Base-by-base conservation (phyloP, 2,888 invertebrate genomes). In the Amphipoea oculea region DNA sequence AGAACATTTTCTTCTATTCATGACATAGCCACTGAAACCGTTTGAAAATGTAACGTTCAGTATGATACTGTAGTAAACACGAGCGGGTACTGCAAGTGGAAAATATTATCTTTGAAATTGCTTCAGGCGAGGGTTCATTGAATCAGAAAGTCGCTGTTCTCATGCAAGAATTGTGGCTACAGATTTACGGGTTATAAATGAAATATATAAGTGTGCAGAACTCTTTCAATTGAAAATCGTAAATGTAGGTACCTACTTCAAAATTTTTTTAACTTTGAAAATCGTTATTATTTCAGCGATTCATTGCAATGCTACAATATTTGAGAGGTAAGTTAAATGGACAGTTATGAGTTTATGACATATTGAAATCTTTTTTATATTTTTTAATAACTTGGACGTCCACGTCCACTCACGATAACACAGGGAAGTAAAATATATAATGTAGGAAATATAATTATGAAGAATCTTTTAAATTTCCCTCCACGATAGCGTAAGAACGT, bases 71-170 rank as follows among this genome's bases (percentile, higher is more conserved):
- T 74, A 67, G 71, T 80, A 76, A 84, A 76, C 72, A 76, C 57
- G 83, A 69, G 74, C 67, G 80, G 20, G 62, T 51, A 54, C 12
- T 72, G 73, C 51, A 29, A 76, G 65, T 66, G 67, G 57, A 76
- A 74, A 80, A 84, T 87, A 85, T 87, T 85, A 85, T 80, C 73
- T 80, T 72, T 84, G 85, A 69, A 86, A 85, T 84, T 76, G 81
- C 71, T 87, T 72, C n/a, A 75, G 76, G 45, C 54, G 62, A 66
- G 40, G 67, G 76, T 73, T 79, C 69, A 79, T 77, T 79, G 75
- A 76, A 82, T 76, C 70, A 66, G 77, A 77, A 79, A 76, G 57
- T 66, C 51, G 67, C 62, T 76, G 72, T 70, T 69, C 75, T 82
- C 71, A 48, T 60, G 57, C 67, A 68, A 74, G 60, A 86, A 68